Evolutionary conservation across 2,888 invertebrate species (phyloP).

Genomic region (Diplolepis rosae): DNA sequence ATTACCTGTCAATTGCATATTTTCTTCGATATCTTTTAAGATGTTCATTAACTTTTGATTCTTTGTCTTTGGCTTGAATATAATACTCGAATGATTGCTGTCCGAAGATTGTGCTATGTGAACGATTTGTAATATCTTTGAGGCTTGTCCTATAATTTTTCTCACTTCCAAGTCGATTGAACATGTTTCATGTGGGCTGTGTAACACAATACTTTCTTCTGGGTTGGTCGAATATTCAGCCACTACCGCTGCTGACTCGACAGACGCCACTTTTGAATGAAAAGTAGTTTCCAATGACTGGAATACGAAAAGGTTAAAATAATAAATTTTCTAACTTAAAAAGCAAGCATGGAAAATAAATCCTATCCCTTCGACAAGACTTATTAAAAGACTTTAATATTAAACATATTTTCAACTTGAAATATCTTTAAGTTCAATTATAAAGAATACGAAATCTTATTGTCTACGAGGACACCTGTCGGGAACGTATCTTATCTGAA

Average conservation of each 20-base stretch:
- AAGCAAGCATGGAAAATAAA: no score
- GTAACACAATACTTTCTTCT: conserved; percentile 66
- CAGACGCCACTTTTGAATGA: conserved; percentile 83
- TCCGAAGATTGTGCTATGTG: conserved; percentile 37
- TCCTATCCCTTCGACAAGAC: no score
- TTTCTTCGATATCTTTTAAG: conserved; percentile 74
- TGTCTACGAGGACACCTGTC: no score
- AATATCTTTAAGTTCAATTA: no score
- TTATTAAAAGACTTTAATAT: no score
- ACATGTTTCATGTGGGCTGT: conserved; percentile 42
- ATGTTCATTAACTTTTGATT: conserved; percentile 72
- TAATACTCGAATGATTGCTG: conserved; percentile 55
- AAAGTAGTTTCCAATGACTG: conserved; percentile 82
- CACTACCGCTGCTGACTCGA: conserved; percentile 77
- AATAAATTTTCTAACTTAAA: no score
- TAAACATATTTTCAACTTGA: no score
- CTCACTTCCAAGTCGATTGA: conserved; percentile 35
- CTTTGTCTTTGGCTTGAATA: conserved; percentile 57
- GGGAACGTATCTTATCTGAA: no score
- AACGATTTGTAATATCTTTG: conserved; percentile 35
- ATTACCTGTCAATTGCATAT: conserved; percentile 75
- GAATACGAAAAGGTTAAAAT: conserved; percentile 69
- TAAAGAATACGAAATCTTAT: no score
- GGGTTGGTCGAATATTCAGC: conserved; percentile 76
- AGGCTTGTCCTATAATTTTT: conserved; percentile 36